phyloP scores from a whole-genome alignment of 2,888 invertebrate species.

The Gortyna flavago region DNA sequence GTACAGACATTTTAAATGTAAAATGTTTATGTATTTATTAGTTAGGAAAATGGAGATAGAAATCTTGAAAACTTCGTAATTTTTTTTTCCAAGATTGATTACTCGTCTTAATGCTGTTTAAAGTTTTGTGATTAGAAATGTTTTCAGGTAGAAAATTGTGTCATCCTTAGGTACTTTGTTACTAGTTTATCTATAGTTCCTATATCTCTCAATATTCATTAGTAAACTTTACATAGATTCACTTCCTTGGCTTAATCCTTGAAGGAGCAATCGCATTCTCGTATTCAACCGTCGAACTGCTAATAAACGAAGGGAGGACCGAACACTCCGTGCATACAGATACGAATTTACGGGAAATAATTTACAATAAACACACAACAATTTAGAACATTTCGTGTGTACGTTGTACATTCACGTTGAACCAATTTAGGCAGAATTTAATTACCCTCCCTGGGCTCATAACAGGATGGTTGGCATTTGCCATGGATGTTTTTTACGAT shows the following conservation, averaged over 20 bases:
- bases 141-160: neutral
- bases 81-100: neutral
- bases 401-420: slow-evolving; percentile 61
- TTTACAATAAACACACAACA: slow-evolving; percentile 53
- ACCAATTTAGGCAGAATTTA: slow-evolving; percentile 71
- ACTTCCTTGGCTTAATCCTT: slow-evolving; percentile 7
- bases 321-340: slow-evolving; percentile 40
- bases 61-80: neutral
- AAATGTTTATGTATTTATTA: slow-evolving; percentile 22
- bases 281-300: slow-evolving; percentile 36
- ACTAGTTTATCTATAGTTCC: neutral
- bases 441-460: slow-evolving; percentile 70
- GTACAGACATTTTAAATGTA: slow-evolving; percentile 18
- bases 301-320: slow-evolving; percentile 32
- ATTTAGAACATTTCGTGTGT: slow-evolving; percentile 61
- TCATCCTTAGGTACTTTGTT: neutral
- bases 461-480: slow-evolving; percentile 62
- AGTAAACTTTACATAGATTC: slow-evolving; percentile 3
- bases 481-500: slow-evolving; percentile 71
- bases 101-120: neutral
- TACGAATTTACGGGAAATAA: slow-evolving; percentile 39
- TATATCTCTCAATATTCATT: neutral
- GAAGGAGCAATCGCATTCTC: slow-evolving; percentile 24
- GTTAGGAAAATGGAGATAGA: neutral
- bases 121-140: neutral